A percentile compares a stretch with the other conserved stretches of the same genome.
Evolutionary conservation across 2,113 vertebrate species (phyloP).

Genomic region (Helogale parvula): DNA sequence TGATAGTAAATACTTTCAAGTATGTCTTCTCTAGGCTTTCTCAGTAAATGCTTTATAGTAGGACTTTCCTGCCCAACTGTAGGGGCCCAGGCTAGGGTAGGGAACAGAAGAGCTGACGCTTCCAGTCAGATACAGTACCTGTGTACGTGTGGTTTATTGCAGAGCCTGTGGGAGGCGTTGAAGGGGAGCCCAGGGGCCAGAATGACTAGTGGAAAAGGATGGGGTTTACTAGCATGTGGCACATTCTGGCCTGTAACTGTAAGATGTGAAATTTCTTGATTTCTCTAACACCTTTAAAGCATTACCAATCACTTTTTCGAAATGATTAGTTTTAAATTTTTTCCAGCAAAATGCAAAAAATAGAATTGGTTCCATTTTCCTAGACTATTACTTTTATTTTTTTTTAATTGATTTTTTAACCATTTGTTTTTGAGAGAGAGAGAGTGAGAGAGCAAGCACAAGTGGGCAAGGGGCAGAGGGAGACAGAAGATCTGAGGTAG

Average conservation of each 20-base stretch:
- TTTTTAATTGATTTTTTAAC: too few species aligned
- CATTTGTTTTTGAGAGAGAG: too few species aligned
- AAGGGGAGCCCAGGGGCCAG: not conserved
- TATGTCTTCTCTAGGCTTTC: not conserved
- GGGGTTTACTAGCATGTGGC: not conserved
- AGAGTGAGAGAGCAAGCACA: too few species aligned
- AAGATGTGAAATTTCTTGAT: not conserved
- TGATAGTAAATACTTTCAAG: not conserved
- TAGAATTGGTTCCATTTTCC: not conserved
- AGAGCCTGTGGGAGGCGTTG: not conserved
- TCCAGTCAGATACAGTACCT: not conserved
- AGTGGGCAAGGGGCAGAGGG: too few species aligned
- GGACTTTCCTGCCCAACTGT: not conserved
- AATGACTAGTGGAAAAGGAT: not conserved
- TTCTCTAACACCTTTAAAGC: not conserved
- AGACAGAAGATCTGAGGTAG: too few species aligned
- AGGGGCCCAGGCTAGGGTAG: not conserved
- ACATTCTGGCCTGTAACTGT: not conserved
- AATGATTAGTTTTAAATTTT: not conserved
- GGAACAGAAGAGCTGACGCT: not conserved
- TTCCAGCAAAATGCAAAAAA: conserved; percentile 28
- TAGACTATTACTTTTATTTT: not conserved
- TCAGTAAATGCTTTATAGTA: not conserved
- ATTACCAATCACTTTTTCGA: not conserved
- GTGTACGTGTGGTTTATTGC: not conserved